phyloP scores from a whole-genome alignment of 2,113 vertebrate species.

The Ceyx melanurus region DNA sequence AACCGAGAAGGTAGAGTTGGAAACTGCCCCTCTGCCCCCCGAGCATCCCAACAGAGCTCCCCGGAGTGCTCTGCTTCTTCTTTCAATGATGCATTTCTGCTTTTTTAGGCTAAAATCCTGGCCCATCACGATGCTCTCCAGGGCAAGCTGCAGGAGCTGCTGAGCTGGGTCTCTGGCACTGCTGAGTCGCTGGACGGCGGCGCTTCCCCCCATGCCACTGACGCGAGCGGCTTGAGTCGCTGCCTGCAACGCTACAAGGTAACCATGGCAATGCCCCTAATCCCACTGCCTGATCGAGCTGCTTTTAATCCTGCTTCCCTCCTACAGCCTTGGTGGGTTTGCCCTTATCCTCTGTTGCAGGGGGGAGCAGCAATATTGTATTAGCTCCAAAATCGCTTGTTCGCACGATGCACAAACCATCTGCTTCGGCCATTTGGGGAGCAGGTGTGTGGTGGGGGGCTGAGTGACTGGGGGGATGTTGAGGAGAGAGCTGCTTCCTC shows the following conservation, averaged over 20 bases:
- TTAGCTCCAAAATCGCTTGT: background rate
- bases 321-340: background rate
- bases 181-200: conserved; percentile 7
- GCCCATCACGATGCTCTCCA: conserved; percentile 72
- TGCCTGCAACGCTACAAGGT: conserved; percentile 80
- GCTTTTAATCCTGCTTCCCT: conserved; percentile 32
- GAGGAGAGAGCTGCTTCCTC: background rate
- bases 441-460: background rate
- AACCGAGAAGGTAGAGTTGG: conserved; percentile 77
- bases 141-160: conserved; percentile 76
- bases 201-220: background rate
- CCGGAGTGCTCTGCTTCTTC: fast-evolving
- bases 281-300: background rate
- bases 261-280: conserved; percentile 59
- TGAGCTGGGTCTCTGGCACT: conserved; percentile 77
- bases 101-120: conserved; percentile 69
- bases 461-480: background rate
- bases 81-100: fast-evolving
- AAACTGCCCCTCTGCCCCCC: fast-evolving
- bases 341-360: background rate
- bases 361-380: background rate
- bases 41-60: background rate
- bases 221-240: conserved; percentile 43
- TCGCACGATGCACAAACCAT: fast-evolving
- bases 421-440: background rate